Evolutionary conservation across 2,113 vertebrate species (phyloP).

Genomic region (Corythornis madagascariensis): DNA sequence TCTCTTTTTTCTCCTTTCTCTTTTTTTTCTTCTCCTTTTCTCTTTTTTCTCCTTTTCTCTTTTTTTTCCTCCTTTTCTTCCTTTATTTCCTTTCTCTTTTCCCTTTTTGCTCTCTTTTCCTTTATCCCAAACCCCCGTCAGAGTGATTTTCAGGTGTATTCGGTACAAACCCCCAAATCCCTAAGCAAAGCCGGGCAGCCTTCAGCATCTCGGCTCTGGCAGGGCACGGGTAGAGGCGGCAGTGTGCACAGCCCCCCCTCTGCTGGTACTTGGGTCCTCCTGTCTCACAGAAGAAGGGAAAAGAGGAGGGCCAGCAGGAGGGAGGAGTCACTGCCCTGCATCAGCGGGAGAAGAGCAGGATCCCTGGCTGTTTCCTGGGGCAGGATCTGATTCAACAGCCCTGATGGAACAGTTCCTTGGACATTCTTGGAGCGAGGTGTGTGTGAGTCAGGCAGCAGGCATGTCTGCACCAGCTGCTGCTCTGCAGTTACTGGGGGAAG

Average conservation of each 20-base stretch:
- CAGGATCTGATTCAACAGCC: neutral
- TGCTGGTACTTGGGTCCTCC: neutral
- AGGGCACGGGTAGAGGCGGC: neutral
- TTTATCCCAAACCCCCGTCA: neutral
- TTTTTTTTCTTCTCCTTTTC: too few species aligned
- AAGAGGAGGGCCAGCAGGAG: neutral
- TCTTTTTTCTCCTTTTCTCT: fast-evolving
- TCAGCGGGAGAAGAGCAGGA: neutral
- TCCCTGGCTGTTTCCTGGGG: conserved; percentile 10
- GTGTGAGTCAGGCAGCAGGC: conserved; percentile 57
- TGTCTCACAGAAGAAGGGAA: neutral
- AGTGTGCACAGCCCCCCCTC: fast-evolving
- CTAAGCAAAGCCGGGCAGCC: neutral
- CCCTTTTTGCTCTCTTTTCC: neutral
- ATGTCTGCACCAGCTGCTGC: conserved; percentile 52
- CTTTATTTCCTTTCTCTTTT: too few species aligned
- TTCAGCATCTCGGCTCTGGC: neutral
- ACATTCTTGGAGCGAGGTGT: neutral
- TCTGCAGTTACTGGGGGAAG: neutral
- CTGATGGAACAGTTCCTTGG: conserved; percentile 24
- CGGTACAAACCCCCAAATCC: neutral
- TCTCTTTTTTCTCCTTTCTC: neutral
- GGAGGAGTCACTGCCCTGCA: neutral
- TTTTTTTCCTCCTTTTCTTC: neutral
- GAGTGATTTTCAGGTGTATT: neutral